Base-by-base conservation (phyloP, 2,797 vertebrate genomes). In the Artibeus jamaicensis region DNA sequence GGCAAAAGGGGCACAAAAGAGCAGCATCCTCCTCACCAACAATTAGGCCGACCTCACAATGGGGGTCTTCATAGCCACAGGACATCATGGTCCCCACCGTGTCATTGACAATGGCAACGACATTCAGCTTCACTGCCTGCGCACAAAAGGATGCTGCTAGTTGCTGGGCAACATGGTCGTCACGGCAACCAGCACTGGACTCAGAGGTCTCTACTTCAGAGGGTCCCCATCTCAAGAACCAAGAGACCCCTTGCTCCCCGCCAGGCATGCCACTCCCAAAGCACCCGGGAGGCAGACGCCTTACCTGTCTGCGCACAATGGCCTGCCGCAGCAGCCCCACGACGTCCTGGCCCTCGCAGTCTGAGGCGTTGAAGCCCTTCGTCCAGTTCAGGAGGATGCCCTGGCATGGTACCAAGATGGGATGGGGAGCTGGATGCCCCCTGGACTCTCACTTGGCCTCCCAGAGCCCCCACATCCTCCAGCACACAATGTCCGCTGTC, bases 331-430 rank as follows among this genome's bases (percentile, higher is more conserved):
- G 98, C 74, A 99, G 93, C 89, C 93, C 55, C 62, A 99, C 99
- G 15, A 99, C 98, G 0, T 99, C 99, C 42, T 98, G 1, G 18
- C 99, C 99, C 91, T 99, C 99, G 0, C 99, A 99, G 3, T 97
- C 99, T 0, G 98, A 98, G 55, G 99, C 99, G 0, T 89, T 99
- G 97, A 99, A 99, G 68, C 99, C 99, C 98, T 99, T 99, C 55
- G 99, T 99, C 99, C 99, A 99, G 83, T 90, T 99, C 96, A 99
- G 98, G 97, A 99, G 98, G 91, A 99, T 98, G 55, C 99, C 99
- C 99, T 99, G 97, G 86, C 9, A 16, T 82, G 46, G 68, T 26
- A 73, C n/a, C 19, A 92, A 90, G 86, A 11, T 15, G 42, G 70
- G 39, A 44, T 15, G 22, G 73, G 9, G 37, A 88, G 24, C 34